Evolutionary conservation across 2,888 invertebrate species (phyloP).

Genomic region (Lochmaea capreae): DNA sequence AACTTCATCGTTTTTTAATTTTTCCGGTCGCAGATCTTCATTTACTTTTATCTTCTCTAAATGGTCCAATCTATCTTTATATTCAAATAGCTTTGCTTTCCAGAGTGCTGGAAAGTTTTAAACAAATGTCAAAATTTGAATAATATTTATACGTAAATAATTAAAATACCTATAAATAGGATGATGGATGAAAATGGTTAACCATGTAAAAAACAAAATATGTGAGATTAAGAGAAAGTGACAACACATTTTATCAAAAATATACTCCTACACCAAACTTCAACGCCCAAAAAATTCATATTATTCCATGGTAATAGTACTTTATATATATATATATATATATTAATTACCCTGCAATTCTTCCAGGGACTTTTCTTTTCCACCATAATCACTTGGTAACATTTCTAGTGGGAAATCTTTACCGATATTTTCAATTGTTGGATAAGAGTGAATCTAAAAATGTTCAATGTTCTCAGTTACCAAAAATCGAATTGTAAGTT

Average conservation of each 20-base stretch:
- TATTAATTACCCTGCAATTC: conserved; percentile 25
- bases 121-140: not conserved
- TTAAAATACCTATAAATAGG: too few relatives aligned
- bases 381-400: conserved; percentile 35
- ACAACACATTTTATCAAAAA: not conserved
- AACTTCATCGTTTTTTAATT: conserved; percentile 26
- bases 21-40: conserved; percentile 19
- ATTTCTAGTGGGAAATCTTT: conserved; percentile 25
- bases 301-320: too few relatives aligned
- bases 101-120: conserved; percentile 6
- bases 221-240: too few relatives aligned
- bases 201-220: too few relatives aligned
- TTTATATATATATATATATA: too few relatives aligned
- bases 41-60: conserved; percentile 18
- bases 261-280: too few relatives aligned
- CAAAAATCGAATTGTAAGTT: not conserved
- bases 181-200: too few relatives aligned
- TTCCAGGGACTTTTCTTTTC: conserved; percentile 27
- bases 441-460: conserved; percentile 17
- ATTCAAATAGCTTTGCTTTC: conserved; percentile 11
- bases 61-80: conserved; percentile 22
- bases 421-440: conserved; percentile 12
- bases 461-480: not conserved
- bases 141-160: not conserved
- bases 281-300: too few relatives aligned